Percentiles rank a stretch among this genome's conserved stretches.
phyloP scores from a whole-genome alignment of 2,113 vertebrate genomes.

The Mesembrinibis cayennensis region DNA sequence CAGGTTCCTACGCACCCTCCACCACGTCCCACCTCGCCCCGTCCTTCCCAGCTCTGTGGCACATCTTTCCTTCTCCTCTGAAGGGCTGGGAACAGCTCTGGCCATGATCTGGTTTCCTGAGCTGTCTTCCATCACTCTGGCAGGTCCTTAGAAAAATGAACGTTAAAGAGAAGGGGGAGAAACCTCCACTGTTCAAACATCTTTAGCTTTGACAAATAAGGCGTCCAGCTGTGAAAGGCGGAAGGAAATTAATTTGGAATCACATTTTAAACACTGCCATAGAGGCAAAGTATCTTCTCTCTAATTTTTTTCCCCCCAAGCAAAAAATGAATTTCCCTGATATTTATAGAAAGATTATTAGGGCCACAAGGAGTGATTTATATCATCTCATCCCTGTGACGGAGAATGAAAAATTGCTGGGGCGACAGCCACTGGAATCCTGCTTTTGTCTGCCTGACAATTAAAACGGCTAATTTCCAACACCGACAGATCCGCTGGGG shows the following conservation, averaged over 20 bases:
- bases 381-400: constrained; percentile 63
- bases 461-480: constrained; percentile 70
- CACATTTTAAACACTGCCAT: constrained; percentile 73
- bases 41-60: neutral
- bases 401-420: constrained; percentile 55
- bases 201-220: constrained; percentile 78
- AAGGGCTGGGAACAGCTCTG: neutral
- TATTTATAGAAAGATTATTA: constrained; percentile 83
- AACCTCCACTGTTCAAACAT: constrained; percentile 51
- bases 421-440: constrained; percentile 4
- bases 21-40: neutral
- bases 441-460: constrained; percentile 54
- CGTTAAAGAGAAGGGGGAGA: constrained; percentile 10
- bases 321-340: constrained; percentile 59
- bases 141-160: constrained; percentile 44
- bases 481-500: neutral
- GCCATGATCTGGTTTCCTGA: neutral
- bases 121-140: constrained; percentile 19
- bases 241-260: constrained; percentile 79
- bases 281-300: constrained; percentile 61
- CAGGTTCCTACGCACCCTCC: neutral
- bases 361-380: constrained; percentile 72
- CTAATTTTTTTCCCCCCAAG: constrained; percentile 15
- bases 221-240: constrained; percentile 55
- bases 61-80: neutral